Percentiles rank a stretch among this genome's conserved stretches.
These are phyloP conservation scores for Mugil cephalus DNA, from an alignment of 2,113 vertebrate species.

Conservation along the genomic window DNA sequence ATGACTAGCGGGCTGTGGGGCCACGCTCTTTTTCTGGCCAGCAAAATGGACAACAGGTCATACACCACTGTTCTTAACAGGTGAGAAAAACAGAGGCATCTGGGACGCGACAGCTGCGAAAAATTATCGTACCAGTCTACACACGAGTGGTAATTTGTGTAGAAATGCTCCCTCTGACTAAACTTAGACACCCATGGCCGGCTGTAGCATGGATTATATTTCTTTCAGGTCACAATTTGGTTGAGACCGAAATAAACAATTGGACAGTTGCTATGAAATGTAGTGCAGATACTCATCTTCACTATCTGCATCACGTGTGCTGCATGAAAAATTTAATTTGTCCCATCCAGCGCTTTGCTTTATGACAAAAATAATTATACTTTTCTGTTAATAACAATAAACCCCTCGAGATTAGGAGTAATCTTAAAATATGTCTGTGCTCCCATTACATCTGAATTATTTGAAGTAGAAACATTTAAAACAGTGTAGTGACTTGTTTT, in stretches of 20 bases:
- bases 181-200: conserved; percentile 15
- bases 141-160: conserved; percentile 15
- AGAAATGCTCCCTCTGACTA: conserved; percentile 31
- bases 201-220: not conserved
- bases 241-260: not conserved
- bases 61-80: conserved; percentile 92
- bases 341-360: too few relatives aligned
- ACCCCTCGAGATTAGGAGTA: too few relatives aligned
- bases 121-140: conserved; percentile 2
- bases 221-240: too few relatives aligned
- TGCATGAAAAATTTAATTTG: too few relatives aligned
- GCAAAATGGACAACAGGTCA: conserved; percentile 92
- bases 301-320: too few relatives aligned
- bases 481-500: too few relatives aligned
- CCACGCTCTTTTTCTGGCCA: conserved; percentile 93
- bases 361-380: too few relatives aligned
- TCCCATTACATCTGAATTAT: too few relatives aligned
- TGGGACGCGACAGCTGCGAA: conserved; percentile 28
- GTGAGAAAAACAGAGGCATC: conserved; percentile 54
- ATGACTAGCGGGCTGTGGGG: conserved; percentile 93
- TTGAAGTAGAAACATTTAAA: too few relatives aligned
- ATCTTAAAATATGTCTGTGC: too few relatives aligned
- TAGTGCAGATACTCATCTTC: not conserved
- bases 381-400: too few relatives aligned
- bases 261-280: not conserved